Percentiles rank a stretch among this genome's conserved stretches.
Evolutionary conservation across 2,888 invertebrate genomes (phyloP).

Genomic region (Macaria liturata): DNA sequence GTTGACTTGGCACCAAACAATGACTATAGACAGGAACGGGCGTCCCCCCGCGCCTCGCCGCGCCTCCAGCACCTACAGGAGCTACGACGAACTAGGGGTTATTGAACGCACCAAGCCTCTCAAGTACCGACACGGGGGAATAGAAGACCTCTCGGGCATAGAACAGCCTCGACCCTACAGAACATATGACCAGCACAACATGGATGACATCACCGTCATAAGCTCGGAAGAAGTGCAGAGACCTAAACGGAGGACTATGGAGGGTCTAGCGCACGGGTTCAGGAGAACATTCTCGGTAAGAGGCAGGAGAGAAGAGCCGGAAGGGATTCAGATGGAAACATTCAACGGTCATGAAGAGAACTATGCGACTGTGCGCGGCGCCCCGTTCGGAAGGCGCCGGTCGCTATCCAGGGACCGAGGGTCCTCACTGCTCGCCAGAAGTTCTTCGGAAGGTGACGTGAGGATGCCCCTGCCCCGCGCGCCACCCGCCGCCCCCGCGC

Average conservation of each 20-base stretch:
- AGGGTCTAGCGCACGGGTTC: slow-evolving; percentile 72
- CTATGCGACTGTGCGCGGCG: slow-evolving; percentile 73
- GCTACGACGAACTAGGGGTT: slow-evolving; percentile 74
- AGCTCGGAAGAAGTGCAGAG: slow-evolving; percentile 75
- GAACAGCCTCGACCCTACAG: slow-evolving; percentile 58
- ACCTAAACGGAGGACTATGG: slow-evolving; percentile 69
- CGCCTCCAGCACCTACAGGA: slow-evolving; percentile 73
- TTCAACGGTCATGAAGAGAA: slow-evolving; percentile 65
- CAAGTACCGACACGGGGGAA: slow-evolving; percentile 67
- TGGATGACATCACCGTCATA: slow-evolving; percentile 75
- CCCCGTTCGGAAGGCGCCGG: slow-evolving; percentile 73
- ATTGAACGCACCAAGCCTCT: slow-evolving; percentile 68
- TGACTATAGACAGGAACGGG: slow-evolving; percentile 75
- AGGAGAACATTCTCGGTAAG: slow-evolving; percentile 74
- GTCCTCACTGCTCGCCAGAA: slow-evolving; percentile 82
- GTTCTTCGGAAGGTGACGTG: slow-evolving; percentile 89
- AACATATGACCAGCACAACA: slow-evolving; percentile 56
- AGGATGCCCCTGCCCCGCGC: slow-evolving; percentile 65
- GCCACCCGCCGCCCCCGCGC: slow-evolving; percentile 67
- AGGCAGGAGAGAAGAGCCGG: slow-evolving; percentile 63
- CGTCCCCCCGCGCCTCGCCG: slow-evolving; percentile 72
- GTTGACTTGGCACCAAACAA: slow-evolving; percentile 52
- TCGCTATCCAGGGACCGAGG: slow-evolving; percentile 79
- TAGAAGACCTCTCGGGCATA: slow-evolving; percentile 71
- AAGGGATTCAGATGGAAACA: slow-evolving; percentile 72